These are phyloP conservation scores for Erannis defoliaria DNA, from an alignment of 2,888 invertebrate species.

Conservation along the genomic window DNA sequence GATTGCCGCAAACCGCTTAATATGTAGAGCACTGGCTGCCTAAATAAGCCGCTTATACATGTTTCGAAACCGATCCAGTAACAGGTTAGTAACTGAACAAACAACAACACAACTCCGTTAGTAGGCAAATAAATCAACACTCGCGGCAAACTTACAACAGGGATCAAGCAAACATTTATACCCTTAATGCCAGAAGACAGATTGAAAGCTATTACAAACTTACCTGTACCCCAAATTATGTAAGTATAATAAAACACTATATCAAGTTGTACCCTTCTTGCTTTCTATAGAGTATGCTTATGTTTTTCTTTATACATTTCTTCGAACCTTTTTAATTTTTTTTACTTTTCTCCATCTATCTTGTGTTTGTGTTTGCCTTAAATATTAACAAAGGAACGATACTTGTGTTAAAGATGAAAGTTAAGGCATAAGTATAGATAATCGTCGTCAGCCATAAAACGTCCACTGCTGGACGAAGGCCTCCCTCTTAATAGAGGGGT, in stretches of 20 bases:
- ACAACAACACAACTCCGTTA: constrained; percentile 41
- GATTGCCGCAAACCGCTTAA: not conserved
- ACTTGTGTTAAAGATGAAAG: too few relatives aligned
- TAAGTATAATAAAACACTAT: not conserved
- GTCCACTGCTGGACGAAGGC: too few relatives aligned
- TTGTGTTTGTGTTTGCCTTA: too few relatives aligned
- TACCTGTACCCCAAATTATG: not conserved
- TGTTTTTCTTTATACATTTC: too few relatives aligned
- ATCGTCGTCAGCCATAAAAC: too few relatives aligned
- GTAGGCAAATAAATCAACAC: constrained; percentile 41
- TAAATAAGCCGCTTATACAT: not conserved
- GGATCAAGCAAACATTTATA: constrained; percentile 22
- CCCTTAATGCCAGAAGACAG: constrained; percentile 18
- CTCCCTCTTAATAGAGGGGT: too few relatives aligned
- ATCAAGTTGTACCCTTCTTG: not conserved
- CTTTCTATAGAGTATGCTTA: too few relatives aligned
- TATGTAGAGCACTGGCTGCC: not conserved
- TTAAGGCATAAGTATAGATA: too few relatives aligned
- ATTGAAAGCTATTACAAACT: constrained; percentile 21
- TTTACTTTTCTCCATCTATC: too few relatives aligned
- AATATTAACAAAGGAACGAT: too few relatives aligned
- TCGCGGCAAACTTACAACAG: constrained; percentile 29
- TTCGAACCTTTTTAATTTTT: too few relatives aligned
- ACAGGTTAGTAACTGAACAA: constrained; percentile 31
- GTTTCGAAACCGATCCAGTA: constrained; percentile 9